Conservation (phyloP, 2,888 invertebrate genomes). For the Drosophila incognita region DNA sequence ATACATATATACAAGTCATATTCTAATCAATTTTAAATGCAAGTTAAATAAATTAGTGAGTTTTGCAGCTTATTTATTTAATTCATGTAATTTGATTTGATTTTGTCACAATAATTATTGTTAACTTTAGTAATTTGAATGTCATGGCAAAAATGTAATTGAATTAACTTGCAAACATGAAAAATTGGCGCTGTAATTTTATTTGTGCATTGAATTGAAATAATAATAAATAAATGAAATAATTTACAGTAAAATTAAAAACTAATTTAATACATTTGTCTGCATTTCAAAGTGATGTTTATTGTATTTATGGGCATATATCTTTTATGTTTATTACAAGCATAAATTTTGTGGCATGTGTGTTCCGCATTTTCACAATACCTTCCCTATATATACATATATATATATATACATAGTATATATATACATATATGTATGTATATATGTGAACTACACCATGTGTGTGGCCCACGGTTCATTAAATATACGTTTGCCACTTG, state of each 20-base stretch:
- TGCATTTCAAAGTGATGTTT: background rate
- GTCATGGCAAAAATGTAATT: background rate
- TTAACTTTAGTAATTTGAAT: background rate
- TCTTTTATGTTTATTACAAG: background rate
- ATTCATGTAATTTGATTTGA: background rate
- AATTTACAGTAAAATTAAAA: background rate
- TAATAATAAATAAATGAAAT: background rate
- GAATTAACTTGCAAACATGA: background rate
- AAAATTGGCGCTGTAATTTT: background rate
- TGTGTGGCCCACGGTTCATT: slow-evolving; percentile 56
- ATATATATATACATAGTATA: background rate
- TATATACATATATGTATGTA: background rate
- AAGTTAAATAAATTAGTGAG: fast-evolving
- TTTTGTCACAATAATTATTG: no score
- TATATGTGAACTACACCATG: slow-evolving; percentile 1
- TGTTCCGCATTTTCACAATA: slow-evolving; percentile 24
- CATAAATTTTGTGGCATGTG: slow-evolving; percentile 12
- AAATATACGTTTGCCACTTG: slow-evolving; percentile 48
- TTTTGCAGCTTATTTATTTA: background rate
- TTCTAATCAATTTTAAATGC: background rate
- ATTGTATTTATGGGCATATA: background rate
- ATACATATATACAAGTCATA: background rate
- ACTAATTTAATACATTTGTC: background rate
- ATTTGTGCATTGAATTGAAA: background rate
- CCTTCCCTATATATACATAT: background rate